Base-by-base conservation (phyloP, 2,888 invertebrate species). In the Coleophora flavipennella region DNA sequence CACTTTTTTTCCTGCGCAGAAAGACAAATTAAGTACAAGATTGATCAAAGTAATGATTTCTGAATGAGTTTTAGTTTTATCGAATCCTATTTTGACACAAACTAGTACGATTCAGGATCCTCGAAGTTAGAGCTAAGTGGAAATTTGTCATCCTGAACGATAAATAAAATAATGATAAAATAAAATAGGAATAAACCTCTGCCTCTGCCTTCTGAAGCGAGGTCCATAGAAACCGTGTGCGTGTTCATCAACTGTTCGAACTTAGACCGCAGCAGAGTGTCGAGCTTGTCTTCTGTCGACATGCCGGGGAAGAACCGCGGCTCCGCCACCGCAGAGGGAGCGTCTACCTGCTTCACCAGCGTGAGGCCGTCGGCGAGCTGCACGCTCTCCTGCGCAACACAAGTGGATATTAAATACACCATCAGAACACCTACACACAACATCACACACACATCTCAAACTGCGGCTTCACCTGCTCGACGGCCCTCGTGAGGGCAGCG, bases 221-320 rank as follows among this genome's bases (percentile, higher is more conserved):
- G 80, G 57, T 91, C 90, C 67, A 91, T 78, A 39, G 87, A 87
- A 36, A 91, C 69, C 29, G 88, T 86, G 67, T 91, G 90, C 2
- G 90, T 87, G 49, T 87, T 86, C 59, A 90, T 74, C 48, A 91
- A 83, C 50, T 87, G 87, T 60, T 87, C 86, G 48, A 89, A 77
- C 53, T 88, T 84, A 40, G 68, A 70, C 37, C 75, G 75, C 47
- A 89, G 66, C 66, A 86, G 75, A 38, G 75, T 68, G 50, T 86
- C 85, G 54, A 86, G 63, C 60, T 87, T 86, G 56, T 89, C 89
- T 51, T 89, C 73, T 14, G 81, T 75, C 33, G 86, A 70, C 70
- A 88, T 75, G 36, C 80, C 86, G 50, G 81, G 78, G 56, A 88
- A 78, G 55, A 87, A 84, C 44, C 89, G 80, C 38, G 87, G 86